Evolutionary conservation across 2,888 invertebrate species (phyloP), one percentile per base, ranked within the genome.

Genomic region (Thalpophila matura): DNA sequence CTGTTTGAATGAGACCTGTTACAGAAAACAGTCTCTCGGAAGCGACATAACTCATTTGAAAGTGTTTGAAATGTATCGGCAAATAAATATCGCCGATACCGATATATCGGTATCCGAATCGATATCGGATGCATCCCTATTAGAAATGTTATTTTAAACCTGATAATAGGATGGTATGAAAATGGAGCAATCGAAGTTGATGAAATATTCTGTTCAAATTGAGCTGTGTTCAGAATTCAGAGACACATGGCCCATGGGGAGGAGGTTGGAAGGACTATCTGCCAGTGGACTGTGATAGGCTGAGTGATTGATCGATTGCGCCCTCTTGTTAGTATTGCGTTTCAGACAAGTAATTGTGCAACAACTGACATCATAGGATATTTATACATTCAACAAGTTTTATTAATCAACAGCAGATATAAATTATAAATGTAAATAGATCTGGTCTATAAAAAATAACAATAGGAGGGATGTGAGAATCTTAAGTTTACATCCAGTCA

Each of bases 341-440:
- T 55, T 56, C 6, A 55, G 35, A 59, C 20, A 22, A 33, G n/a
- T 67, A 47, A 47, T 65, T 47, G 24, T 68, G 35, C 27, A 40
- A 45, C 27, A 18, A 24, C 20, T 61, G 40, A 59, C 31, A 27
- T 43, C 57, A 54, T 55, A 14, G 24, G 31, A 29, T 59, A 74
- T 45, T 57, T 74, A 61, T 35, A 45, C 22, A 43, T 29, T 62
- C 24, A 40, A 53, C 24, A 67, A 38, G 40, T 51, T 60, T 42
- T 47, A 20, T 26, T 33, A 49, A 33, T 27, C 31, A 55, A 35
- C n/a, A 6, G 12, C n/a, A 35, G 49, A 40, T 16, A 9, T 18
- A 37, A 37, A 31, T 46, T 12, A 22, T 29, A 40, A 57, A 49
- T 40, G 29, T 26, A 26, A 45, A 26, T 71, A 24, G 14, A 24